Evolutionary conservation across 2,888 invertebrate genomes (phyloP), one percentile per base, ranked within the genome.

Genomic region (Norana najaformis): DNA sequence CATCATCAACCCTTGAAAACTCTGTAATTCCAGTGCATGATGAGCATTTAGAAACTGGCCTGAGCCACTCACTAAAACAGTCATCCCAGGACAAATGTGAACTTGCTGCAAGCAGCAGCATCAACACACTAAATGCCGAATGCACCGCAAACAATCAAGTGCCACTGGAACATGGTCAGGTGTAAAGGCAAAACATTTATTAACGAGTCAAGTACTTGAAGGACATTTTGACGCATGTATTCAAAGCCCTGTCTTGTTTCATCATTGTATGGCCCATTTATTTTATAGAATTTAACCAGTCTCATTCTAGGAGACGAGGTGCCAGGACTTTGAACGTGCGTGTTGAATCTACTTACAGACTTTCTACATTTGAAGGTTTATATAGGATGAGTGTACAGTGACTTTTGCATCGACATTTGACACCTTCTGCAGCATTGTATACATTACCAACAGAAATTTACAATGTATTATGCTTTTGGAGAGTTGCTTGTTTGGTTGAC

Each of bases 201-300:
- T 69, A 69, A n/a, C 69, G n/a, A 69, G 69, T 69, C 69, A n/a
- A 69, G 69, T 69, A 69, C 69, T 69, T 69, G 69, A 69, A 69
- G 69, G 69, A 69, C 69, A 30, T 69, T n/a, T 30, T 69, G 69
- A 69, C n/a, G 69, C 69, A n/a, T 69, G 69, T n/a, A 69, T 69
- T 69, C 69, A 69, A 69, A 69, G 30, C n/a, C 69, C 8, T 69
- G 30, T 69, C 4, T 30, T n/a, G 8, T n/a, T 47, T n/a, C 6
- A 69, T n/a, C 69, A 13, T n/a, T n/a, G n/a, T n/a, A n/a, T 6
- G n/a, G n/a, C 69, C 69, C 69, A n/a, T 0, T 16, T n/a, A 8
- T n/a, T 30, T 69, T n/a, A n/a, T 69, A 4, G n/a, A 8, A n/a
- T 69, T 11, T 69, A 69, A n/a, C n/a, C 11, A n/a, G 69, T 16